Evolutionary conservation across 2,113 vertebrate species (phyloP).

Genomic region (Paradisaea rubra): DNA sequence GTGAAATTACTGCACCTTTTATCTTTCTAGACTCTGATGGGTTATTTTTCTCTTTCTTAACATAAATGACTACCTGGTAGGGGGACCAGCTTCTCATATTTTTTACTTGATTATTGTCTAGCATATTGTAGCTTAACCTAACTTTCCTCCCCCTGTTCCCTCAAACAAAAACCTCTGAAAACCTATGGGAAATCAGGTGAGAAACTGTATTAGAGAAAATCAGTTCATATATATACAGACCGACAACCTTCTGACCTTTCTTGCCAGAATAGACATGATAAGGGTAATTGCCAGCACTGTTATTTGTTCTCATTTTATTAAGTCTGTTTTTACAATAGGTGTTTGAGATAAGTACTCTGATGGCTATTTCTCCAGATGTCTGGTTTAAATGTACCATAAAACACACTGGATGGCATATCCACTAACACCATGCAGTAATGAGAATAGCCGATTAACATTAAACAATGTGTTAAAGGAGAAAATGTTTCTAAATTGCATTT

Average conservation of each 20-base stretch:
- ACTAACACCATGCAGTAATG: not conserved
- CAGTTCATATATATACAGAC: constrained; percentile 57
- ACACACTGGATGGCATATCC: not conserved
- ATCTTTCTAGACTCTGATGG: not conserved
- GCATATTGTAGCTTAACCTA: not conserved
- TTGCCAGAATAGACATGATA: constrained; percentile 9
- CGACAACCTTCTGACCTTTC: constrained; percentile 41
- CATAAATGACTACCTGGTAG: not conserved
- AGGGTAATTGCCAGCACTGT: constrained; percentile 44
- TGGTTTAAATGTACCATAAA: constrained; percentile 32
- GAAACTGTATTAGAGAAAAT: constrained; percentile 52
- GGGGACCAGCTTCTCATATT: not conserved
- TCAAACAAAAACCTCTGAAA: constrained; percentile 16
- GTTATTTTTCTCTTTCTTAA: not conserved
- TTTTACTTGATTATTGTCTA: not conserved
- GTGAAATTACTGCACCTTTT: not conserved
- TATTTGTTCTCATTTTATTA: constrained; percentile 61
- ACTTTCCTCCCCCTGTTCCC: not conserved
- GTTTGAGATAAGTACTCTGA: constrained; percentile 27
- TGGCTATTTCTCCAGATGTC: constrained; percentile 33
- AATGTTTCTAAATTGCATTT: not conserved
- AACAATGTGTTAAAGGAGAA: not conserved
- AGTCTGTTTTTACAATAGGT: constrained; percentile 44
- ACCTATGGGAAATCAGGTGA: constrained; percentile 44
- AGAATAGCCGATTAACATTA: not conserved